These are phyloP conservation scores for Smittia sp. DNA, from an alignment of 2,888 invertebrate species.

Conservation along the genomic window DNA sequence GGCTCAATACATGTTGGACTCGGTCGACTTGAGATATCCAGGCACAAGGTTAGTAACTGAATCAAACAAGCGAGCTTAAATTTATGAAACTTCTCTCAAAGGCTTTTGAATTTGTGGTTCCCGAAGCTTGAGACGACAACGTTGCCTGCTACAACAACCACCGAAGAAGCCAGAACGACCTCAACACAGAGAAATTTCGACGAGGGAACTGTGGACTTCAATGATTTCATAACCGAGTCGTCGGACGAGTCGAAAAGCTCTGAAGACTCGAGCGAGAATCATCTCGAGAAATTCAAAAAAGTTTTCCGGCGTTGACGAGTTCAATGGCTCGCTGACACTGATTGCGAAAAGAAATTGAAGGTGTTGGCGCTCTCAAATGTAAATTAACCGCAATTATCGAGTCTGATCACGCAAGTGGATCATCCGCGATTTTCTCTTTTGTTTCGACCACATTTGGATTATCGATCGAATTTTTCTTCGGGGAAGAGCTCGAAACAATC, in stretches of 20 bases:
- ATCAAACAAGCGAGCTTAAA: not conserved
- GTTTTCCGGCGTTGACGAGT: not conserved
- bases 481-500: not conserved
- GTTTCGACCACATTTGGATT: not conserved
- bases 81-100: not conserved
- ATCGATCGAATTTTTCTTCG: not conserved
- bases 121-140: slow-evolving; percentile 7
- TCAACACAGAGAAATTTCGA: not conserved
- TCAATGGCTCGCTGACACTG: not conserved
- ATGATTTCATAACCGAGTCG: slow-evolving; percentile 26
- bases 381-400: slow-evolving; percentile 10
- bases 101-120: slow-evolving; percentile 15
- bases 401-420: slow-evolving; percentile 27
- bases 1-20: slow-evolving; percentile 13
- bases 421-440: slow-evolving; percentile 28
- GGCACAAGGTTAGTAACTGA: not conserved
- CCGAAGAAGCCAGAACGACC: no score
- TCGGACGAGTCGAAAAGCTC: not conserved
- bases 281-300: not conserved
- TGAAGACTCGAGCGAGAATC: not conserved
- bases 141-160: not conserved
- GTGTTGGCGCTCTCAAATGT: not conserved
- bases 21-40: slow-evolving; percentile 11
- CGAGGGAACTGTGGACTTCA: not conserved
- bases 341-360: not conserved